A percentile compares a stretch with the other conserved stretches of the same genome.
phyloP scores from a whole-genome alignment of 2,797 vertebrate genomes.

The Protonibea diacanthus region DNA sequence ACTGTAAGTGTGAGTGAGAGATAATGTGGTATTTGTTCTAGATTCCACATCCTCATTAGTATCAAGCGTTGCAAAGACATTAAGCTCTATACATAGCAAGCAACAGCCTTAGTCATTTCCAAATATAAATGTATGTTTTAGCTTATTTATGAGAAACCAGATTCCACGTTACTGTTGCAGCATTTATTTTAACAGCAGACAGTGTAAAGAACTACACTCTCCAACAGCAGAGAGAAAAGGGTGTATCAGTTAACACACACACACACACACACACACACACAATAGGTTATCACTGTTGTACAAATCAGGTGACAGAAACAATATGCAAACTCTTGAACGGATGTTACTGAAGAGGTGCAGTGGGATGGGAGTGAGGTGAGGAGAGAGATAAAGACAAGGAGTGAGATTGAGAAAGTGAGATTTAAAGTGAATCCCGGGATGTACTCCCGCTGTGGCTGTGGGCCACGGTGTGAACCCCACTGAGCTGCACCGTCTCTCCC shows the following conservation, averaged over 20 bases:
- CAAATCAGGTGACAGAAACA: slow-evolving; percentile 11
- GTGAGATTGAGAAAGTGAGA: slow-evolving; percentile 56
- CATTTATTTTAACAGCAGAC: slow-evolving; percentile 38
- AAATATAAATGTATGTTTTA: slow-evolving; percentile 39
- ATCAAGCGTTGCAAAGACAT: slow-evolving; percentile 43
- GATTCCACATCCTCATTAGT: slow-evolving; percentile 48
- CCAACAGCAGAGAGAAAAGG: not conserved
- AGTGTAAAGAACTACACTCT: not conserved
- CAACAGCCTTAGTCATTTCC: slow-evolving; percentile 15
- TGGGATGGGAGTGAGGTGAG: slow-evolving; percentile 41
- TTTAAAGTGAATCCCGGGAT: slow-evolving; percentile 61
- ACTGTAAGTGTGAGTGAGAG: slow-evolving; percentile 12
- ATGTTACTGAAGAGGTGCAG: slow-evolving; percentile 18
- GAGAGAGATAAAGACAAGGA: slow-evolving; percentile 44
- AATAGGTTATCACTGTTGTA: slow-evolving; percentile 8
- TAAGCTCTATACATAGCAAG: slow-evolving; percentile 33
- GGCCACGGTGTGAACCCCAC: slow-evolving; percentile 64
- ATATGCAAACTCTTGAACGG: slow-evolving; percentile 27
- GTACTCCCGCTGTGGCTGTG: slow-evolving; percentile 55
- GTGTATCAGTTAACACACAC: slow-evolving; percentile 25
- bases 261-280: not conserved
- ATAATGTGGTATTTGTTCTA: slow-evolving; percentile 43
- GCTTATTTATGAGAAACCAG: slow-evolving; percentile 25
- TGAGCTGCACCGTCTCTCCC: slow-evolving; percentile 56
- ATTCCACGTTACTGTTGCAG: slow-evolving; percentile 9